Evolutionary conservation across 2,113 vertebrate genomes (phyloP).

Genomic region (Percopsis transmontana): DNA sequence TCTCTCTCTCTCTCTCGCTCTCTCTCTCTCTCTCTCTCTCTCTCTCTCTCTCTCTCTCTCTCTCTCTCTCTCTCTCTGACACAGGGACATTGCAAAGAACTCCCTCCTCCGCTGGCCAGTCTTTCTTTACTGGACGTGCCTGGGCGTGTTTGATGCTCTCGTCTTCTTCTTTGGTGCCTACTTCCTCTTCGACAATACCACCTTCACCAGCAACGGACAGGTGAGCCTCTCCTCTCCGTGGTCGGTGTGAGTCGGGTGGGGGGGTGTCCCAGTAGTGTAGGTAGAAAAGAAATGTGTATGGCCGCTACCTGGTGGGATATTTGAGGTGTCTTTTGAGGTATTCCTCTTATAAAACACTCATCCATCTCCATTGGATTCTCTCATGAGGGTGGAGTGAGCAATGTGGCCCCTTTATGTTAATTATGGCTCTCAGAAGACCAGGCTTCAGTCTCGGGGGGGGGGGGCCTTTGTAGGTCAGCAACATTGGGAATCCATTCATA

Average conservation of each 20-base stretch:
- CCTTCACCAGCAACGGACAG: slow-evolving; percentile 96
- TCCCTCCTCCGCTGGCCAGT: slow-evolving; percentile 90
- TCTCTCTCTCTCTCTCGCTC: no score
- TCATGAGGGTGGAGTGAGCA: slow-evolving; percentile 29
- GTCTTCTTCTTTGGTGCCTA: slow-evolving; percentile 99
- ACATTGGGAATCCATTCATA: slow-evolving; percentile 76
- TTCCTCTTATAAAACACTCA: slow-evolving; percentile 35
- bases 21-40: neutral
- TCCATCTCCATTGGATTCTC: slow-evolving; percentile 55
- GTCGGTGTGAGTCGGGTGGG: neutral
- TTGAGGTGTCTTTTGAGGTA: slow-evolving; percentile 12
- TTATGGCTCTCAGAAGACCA: slow-evolving; percentile 29
- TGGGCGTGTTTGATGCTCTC: slow-evolving; percentile 92
- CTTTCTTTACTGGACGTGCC: slow-evolving; percentile 96
- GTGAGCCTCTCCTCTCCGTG: slow-evolving; percentile 67
- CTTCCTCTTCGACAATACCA: slow-evolving; percentile 93
- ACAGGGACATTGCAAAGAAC: slow-evolving; percentile 95
- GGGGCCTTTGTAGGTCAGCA: slow-evolving; percentile 42
- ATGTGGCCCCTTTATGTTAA: slow-evolving; percentile 26
- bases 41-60: neutral
- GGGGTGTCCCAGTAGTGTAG: neutral
- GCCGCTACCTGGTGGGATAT: slow-evolving; percentile 8
- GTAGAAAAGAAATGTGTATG: neutral
- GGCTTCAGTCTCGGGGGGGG: slow-evolving; percentile 20
- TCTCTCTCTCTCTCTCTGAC: neutral